Base-by-base conservation (phyloP, 2,888 invertebrate genomes). In the Mesochorus sp. region DNA sequence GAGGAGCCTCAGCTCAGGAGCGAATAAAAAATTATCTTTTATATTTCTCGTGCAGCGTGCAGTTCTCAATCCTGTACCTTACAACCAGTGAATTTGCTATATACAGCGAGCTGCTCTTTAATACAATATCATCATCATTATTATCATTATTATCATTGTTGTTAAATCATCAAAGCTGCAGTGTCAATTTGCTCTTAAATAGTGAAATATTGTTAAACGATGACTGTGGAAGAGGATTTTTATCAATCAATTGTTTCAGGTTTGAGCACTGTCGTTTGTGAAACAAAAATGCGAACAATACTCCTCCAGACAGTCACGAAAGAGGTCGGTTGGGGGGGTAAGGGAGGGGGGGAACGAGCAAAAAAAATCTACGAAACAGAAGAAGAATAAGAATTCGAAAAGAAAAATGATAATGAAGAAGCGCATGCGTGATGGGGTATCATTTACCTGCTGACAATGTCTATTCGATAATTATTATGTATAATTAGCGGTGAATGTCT, bases 291-390 rank as follows among this genome's bases (percentile, higher is more conserved):
- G 82, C 79, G 83, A 84, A 87, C 80, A 81, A 84, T 85, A 87
- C 89, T 90, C 91, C 91, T 91, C 91, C 91, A 91, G 88, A 87
- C 89, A 88, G 89, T 90, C 91, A 90, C 87, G 90, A 91, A 91
- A 91, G 90, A 89, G 87, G 86, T 85, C 85, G 78, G 83, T 39
- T 53, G 73, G 79, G 71, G 70, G 55, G 78, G 82, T 76, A 57
- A n/a, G 37, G 67, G 80, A 51, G 78, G 82, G 76, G 53, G 10
- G 37, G 67, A 79, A 75, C 79, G 49, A 78, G 80, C 55, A 37
- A 79, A 84, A 82, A 53, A 81, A 86, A 62, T n/a, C n/a, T n/a
- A n/a, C n/a, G n/a, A 21, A 51, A 53, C 5, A 64, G 76, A 37
- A 66, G 71, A 76, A 66, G 59, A 77, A 80, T 28, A 55, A 70